These are phyloP conservation scores for Drosophila virilis DNA, from an alignment of 1,140 invertebrate genomes.

Conservation along the genomic window DNA sequence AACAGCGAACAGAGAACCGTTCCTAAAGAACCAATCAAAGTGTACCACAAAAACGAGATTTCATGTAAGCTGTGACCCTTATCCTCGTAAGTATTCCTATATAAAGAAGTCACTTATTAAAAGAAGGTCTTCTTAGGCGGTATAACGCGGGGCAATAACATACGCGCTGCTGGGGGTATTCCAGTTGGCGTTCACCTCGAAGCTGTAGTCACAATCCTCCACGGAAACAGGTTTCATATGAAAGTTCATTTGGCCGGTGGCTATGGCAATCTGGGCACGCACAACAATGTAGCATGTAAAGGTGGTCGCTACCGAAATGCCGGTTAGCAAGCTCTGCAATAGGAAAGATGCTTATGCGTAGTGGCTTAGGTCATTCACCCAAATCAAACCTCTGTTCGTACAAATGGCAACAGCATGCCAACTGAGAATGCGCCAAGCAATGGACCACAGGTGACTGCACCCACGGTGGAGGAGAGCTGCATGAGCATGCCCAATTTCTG, in stretches of 20 bases:
- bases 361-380: not conserved
- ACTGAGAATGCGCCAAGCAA: constrained; percentile 93
- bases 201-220: constrained; percentile 60
- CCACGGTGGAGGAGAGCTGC: constrained; percentile 90
- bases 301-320: constrained; percentile 42
- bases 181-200: constrained; percentile 38
- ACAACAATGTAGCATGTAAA: constrained; percentile 60
- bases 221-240: constrained; percentile 60
- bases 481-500: constrained; percentile 90
- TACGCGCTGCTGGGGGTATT: constrained; percentile 55
- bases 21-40: constrained; percentile 49
- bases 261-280: constrained; percentile 61
- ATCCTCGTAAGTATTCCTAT: constrained; percentile 17
- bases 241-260: constrained; percentile 52
- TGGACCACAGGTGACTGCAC: constrained; percentile 92
- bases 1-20: constrained; percentile 55
- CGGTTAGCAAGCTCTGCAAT: constrained; percentile 58
- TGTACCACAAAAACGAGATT: constrained; percentile 85
- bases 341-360: not conserved
- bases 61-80: constrained; percentile 50
- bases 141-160: constrained; percentile 36
- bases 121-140: not conserved
- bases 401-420: constrained; percentile 93
- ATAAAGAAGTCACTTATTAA: not conserved
- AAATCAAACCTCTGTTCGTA: constrained; percentile 87